phyloP scores from a whole-genome alignment of 2,888 invertebrate species.

The Deroplatys truncata region DNA sequence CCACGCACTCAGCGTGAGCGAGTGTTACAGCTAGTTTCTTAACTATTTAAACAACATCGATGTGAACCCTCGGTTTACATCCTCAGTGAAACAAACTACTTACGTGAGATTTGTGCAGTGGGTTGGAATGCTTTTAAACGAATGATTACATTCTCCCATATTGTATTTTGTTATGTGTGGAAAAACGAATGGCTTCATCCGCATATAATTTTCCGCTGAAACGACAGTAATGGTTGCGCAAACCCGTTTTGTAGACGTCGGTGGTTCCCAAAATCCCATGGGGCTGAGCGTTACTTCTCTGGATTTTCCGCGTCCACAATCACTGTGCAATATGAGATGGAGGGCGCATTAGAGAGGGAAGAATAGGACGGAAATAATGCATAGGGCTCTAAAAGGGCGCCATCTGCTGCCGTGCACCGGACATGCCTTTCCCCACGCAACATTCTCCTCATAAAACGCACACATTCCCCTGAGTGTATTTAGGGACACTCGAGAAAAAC shows the following conservation, averaged over 20 bases:
- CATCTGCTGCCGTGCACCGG: background rate
- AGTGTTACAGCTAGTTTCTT: too few relatives aligned
- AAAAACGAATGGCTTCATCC: background rate
- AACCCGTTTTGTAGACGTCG: background rate
- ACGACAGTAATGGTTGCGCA: background rate
- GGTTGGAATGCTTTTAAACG: too few relatives aligned
- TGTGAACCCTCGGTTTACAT: too few relatives aligned
- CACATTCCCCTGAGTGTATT: background rate
- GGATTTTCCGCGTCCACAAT: background rate
- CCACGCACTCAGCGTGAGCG: too few relatives aligned
- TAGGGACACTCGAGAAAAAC: background rate
- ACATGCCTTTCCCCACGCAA: background rate
- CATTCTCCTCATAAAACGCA: background rate
- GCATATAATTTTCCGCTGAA: background rate
- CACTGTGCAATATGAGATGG: constrained; percentile 1
- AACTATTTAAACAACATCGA: too few relatives aligned
- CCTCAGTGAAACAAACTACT: too few relatives aligned
- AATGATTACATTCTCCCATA: background rate
- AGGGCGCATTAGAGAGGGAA: background rate
- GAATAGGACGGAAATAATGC: background rate
- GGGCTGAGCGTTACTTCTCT: background rate
- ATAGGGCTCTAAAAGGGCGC: background rate
- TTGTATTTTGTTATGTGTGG: background rate
- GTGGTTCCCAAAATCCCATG: background rate
- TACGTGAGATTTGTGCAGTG: too few relatives aligned